Conservation (phyloP, 2,888 invertebrate genomes). For the Linyphia triangularis region DNA sequence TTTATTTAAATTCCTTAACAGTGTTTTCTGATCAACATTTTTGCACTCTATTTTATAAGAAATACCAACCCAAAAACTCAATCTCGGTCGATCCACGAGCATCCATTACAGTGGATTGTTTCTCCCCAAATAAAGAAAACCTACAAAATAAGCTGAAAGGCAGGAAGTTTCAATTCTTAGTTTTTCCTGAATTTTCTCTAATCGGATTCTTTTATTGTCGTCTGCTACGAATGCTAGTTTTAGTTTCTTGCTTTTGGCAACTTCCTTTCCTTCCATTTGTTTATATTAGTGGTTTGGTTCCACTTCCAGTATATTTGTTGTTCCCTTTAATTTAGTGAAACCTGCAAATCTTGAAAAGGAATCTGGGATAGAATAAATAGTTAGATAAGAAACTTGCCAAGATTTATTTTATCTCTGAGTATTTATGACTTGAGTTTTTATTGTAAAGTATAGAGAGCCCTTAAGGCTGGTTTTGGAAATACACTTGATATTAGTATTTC, state of each 20-base stretch:
- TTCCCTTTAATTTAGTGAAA: background rate
- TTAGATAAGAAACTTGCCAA: no score
- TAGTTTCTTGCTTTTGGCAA: background rate
- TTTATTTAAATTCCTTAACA: no score
- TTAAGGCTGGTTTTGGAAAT: no score
- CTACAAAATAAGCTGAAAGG: background rate
- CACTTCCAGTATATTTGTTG: background rate
- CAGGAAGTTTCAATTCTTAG: constrained; percentile 33
- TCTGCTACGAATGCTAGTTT: constrained; percentile 1
- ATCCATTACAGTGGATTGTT: constrained; percentile 5
- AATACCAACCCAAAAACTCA: background rate
- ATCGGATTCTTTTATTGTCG: background rate
- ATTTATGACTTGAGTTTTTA: no score
- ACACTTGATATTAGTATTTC: no score
- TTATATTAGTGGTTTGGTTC: constrained; percentile 8
- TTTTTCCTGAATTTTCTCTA: constrained; percentile 4
- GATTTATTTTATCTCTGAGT: no score
- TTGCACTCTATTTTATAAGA: no score
- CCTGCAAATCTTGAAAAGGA: background rate
- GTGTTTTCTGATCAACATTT: no score
- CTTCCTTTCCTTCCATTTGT: constrained; percentile 6
- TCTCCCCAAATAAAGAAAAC: background rate
- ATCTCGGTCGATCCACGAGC: background rate
- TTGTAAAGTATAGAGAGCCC: no score
- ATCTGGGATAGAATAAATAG: background rate